Base-by-base conservation (phyloP, 2,888 invertebrate species). In the Oxytorus armatus region DNA sequence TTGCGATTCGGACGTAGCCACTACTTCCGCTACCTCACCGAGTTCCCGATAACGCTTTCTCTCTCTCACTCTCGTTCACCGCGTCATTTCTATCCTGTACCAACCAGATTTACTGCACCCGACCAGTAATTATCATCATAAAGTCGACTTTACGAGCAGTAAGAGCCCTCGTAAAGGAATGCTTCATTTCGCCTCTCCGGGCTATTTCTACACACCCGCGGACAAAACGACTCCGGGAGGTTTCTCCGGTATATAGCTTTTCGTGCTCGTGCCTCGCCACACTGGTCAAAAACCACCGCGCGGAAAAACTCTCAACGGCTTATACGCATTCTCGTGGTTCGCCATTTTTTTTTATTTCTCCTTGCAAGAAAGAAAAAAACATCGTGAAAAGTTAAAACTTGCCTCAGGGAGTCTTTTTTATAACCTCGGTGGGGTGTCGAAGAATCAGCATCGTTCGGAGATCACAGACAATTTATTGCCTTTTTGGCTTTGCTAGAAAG, bases 61-160 rank as follows among this genome's bases (percentile, higher is more conserved):
- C 66, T 57, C 57, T 36, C 59, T 68, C 23, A 51, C 51, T n/a
- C 55, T 65, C 70, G 51, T 36, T 51, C 73, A 44, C 65, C 29
- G 33, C 68, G 36, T 18, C 25, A 25, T 57, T 68, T 65, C 55
- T 44, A 16, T 77, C 66, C 83, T 77, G 83, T 83, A 85, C 86
- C 88, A 88, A 87, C 88, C 91, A 90, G 90, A 91, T 92, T 92
- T 91, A 92, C 90, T 91, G 88, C 91, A 86, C 88, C 90, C 89
- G 83, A n/a, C 88, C 90, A 90, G 90, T 92, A 92, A 92, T 92
- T 92, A 92, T 91, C 92, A 92, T 91, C 92, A 91, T 92, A 92
- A 92, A 92, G 91, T 91, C 91, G 91, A 90, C 88, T 91, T 92
- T 92, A 92, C 91, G 92, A 91, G 90, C 92, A 89, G 90, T 92